phyloP scores from a whole-genome alignment of 2,888 invertebrate species.

The Beris chalybata region DNA sequence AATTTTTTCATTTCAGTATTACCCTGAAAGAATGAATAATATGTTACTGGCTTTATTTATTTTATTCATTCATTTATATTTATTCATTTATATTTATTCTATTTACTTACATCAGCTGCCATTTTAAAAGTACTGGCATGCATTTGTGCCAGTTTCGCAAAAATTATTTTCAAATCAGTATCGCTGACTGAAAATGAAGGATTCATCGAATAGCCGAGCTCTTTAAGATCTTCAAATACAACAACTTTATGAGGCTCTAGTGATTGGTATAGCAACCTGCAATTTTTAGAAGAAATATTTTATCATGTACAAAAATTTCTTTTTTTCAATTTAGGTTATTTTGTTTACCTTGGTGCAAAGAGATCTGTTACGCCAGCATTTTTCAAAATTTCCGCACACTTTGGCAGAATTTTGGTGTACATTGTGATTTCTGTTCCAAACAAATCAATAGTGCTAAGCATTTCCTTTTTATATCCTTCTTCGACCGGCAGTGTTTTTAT shows the following conservation, averaged over 20 bases:
- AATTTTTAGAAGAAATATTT: background rate
- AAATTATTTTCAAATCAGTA: conserved; percentile 3
- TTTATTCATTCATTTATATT: no score
- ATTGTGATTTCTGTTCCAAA: conserved; percentile 14
- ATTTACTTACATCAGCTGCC: conserved; percentile 15
- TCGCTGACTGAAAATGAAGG: conserved; percentile 3
- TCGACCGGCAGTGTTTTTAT: conserved; percentile 14
- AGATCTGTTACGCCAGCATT: background rate
- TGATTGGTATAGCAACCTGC: conserved; percentile 8
- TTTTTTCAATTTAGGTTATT: background rate
- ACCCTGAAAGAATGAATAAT: conserved; percentile 7
- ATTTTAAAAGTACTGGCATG: conserved; percentile 17
- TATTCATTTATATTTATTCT: no score
- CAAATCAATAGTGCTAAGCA: conserved; percentile 5
- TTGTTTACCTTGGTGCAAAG: conserved; percentile 12
- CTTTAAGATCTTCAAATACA: conserved; percentile 20
- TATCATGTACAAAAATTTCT: background rate
- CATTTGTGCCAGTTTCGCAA: conserved; percentile 14
- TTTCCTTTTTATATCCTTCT: conserved; percentile 21
- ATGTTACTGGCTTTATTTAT: background rate
- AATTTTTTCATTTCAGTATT: conserved; percentile 1
- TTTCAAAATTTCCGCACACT: background rate
- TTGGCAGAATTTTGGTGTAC: conserved; percentile 10
- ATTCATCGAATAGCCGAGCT: conserved; percentile 10
- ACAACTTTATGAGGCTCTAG: conserved; percentile 10